A percentile compares a stretch with the other conserved stretches of the same genome.
Evolutionary conservation across 2,888 invertebrate genomes (phyloP).

Genomic region (Caenorhabditis japonica): DNA sequence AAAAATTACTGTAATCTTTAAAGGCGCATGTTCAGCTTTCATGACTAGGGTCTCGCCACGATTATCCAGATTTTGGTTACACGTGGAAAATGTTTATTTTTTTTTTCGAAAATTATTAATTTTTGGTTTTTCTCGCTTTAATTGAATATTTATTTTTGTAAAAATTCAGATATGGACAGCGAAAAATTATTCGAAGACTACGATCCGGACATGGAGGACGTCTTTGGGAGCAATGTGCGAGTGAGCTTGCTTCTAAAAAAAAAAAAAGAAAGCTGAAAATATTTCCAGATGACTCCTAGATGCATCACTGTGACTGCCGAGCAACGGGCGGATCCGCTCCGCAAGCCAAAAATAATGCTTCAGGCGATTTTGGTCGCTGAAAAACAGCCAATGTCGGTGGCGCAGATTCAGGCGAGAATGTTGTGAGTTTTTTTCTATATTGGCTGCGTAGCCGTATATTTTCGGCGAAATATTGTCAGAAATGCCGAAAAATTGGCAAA

Average conservation of each 20-base stretch:
- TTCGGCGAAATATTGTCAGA: too few relatives aligned
- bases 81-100: background rate
- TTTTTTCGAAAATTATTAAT: background rate
- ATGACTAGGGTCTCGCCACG: too few relatives aligned
- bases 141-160: too few relatives aligned
- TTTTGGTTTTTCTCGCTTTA: too few relatives aligned
- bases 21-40: too few relatives aligned
- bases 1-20: too few relatives aligned
- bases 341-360: conserved; percentile 29
- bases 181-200: conserved; percentile 25
- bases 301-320: conserved; percentile 20
- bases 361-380: conserved; percentile 22
- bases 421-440: too few relatives aligned
- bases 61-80: background rate
- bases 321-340: conserved; percentile 35
- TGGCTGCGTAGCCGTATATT: too few relatives aligned
- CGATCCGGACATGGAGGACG: conserved; percentile 35
- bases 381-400: conserved; percentile 28
- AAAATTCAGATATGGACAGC: conserved; percentile 11
- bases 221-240: conserved; percentile 12
- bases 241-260: background rate
- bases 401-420: conserved; percentile 18
- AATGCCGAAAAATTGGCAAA: too few relatives aligned
- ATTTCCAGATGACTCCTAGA: conserved; percentile 24
- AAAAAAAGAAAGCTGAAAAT: too few relatives aligned